Evolutionary conservation across 2,113 vertebrate genomes (phyloP).

Genomic region (Numida meleagris): DNA sequence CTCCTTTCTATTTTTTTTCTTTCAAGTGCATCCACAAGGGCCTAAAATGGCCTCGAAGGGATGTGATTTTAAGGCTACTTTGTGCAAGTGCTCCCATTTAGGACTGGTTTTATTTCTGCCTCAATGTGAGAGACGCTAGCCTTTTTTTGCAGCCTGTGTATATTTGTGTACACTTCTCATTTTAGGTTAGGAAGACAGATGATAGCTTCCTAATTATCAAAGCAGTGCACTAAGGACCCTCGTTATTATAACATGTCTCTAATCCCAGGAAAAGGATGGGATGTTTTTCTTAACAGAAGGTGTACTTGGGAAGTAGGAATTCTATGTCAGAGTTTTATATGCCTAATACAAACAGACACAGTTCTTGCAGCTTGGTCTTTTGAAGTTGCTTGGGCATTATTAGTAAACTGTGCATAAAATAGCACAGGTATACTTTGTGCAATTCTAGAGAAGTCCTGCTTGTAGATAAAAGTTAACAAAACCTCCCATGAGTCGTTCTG

Average conservation of each 20-base stretch:
- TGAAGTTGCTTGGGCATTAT: not conserved
- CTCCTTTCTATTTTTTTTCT: not conserved
- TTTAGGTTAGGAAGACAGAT: not conserved
- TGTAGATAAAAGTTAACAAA: not conserved
- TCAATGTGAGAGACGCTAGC: not conserved
- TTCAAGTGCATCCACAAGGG: not conserved
- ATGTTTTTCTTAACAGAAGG: not conserved
- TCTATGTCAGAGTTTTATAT: not conserved
- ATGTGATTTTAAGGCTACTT: not conserved
- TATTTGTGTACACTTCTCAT: not conserved
- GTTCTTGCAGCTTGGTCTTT: not conserved
- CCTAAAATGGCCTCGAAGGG: not conserved
- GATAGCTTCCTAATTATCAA: not conserved
- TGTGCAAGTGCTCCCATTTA: not conserved
- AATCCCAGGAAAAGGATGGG: not conserved
- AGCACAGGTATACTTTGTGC: not conserved
- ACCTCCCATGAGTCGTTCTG: not conserved
- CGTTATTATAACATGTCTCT: not conserved
- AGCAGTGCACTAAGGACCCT: not conserved
- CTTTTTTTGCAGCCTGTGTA: not conserved
- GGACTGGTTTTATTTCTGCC: not conserved
- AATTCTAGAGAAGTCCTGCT: not conserved
- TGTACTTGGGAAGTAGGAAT: not conserved
- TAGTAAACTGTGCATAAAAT: not conserved
- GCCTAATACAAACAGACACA: fast-evolving